Percentiles rank a stretch among this genome's conserved stretches.
phyloP scores from a whole-genome alignment of 2,113 vertebrate genomes.

The Aix galericulata region DNA sequence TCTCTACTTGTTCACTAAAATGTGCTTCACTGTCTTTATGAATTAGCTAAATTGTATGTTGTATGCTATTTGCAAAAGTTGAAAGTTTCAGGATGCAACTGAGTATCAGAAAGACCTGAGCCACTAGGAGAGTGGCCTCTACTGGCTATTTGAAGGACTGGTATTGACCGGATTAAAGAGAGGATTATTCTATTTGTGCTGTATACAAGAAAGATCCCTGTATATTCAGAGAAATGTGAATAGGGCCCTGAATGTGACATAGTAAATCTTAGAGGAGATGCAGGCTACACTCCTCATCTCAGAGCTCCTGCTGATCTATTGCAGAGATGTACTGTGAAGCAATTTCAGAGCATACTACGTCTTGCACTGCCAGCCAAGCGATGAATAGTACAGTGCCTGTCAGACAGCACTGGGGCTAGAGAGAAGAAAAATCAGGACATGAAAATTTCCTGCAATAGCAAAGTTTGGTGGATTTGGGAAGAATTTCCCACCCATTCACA shows the following conservation, averaged over 20 bases:
- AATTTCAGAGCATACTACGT: not conserved
- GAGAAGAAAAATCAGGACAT: not conserved
- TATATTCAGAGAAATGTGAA: conserved; percentile 20
- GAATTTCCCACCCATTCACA: accelerated
- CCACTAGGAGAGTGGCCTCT: not conserved
- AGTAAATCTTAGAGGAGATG: conserved; percentile 11
- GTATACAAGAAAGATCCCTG: conserved; percentile 26
- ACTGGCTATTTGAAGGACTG: not conserved
- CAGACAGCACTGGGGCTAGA: not conserved
- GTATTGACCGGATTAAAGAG: not conserved
- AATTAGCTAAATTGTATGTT: not conserved
- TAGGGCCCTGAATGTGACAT: not conserved
- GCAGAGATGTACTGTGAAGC: not conserved
- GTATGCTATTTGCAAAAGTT: not conserved
- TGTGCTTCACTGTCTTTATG: not conserved
- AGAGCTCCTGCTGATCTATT: not conserved
- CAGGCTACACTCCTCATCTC: not conserved
- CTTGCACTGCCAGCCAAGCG: not conserved
- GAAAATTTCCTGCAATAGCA: not conserved
- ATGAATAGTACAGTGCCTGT: not conserved
- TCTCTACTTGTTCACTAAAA: not conserved
- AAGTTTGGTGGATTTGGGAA: not conserved
- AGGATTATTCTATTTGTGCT: conserved; percentile 6
- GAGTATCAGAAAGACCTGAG: not conserved
- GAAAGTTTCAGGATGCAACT: not conserved